Conservation (phyloP, 2,113 vertebrate species). For the Capreolus pygargus region DNA sequence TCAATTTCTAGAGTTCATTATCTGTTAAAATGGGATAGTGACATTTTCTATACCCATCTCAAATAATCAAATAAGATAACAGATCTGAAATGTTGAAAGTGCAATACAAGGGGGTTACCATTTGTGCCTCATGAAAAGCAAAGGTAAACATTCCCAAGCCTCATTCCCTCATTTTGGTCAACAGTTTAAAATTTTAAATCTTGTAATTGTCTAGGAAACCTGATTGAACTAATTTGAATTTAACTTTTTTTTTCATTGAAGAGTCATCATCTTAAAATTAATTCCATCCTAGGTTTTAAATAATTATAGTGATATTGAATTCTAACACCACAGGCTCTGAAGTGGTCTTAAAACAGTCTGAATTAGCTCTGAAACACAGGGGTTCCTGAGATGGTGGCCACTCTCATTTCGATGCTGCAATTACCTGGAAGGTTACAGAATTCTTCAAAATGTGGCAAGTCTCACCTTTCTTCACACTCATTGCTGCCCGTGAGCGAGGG, state of each 20-base stretch:
- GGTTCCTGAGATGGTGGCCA: not conserved
- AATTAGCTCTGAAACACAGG: not conserved
- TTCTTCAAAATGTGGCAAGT: not conserved
- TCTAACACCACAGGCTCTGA: not conserved
- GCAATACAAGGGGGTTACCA: not conserved
- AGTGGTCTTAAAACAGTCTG: not conserved
- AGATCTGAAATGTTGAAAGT: not conserved
- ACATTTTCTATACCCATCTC: not conserved
- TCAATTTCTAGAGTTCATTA: not conserved
- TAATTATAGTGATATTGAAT: not conserved
- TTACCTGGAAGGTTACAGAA: not conserved
- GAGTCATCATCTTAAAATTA: not conserved
- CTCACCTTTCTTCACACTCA: not conserved
- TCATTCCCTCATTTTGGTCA: not conserved
- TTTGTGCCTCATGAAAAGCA: not conserved
- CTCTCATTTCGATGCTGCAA: not conserved
- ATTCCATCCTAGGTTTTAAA: not conserved
- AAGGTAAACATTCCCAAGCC: not conserved
- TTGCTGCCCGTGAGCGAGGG: not conserved
- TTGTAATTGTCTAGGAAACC: not conserved
- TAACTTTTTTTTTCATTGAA: not conserved
- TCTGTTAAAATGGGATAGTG: not conserved
- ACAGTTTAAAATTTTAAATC: not conserved
- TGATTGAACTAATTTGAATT: not conserved
- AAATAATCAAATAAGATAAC: not conserved